Percentiles rank a stretch among this genome's conserved stretches.
These are phyloP conservation scores for Poeciliopsis infans DNA, from an alignment of 2,797 vertebrate species.

Conservation along the genomic window DNA sequence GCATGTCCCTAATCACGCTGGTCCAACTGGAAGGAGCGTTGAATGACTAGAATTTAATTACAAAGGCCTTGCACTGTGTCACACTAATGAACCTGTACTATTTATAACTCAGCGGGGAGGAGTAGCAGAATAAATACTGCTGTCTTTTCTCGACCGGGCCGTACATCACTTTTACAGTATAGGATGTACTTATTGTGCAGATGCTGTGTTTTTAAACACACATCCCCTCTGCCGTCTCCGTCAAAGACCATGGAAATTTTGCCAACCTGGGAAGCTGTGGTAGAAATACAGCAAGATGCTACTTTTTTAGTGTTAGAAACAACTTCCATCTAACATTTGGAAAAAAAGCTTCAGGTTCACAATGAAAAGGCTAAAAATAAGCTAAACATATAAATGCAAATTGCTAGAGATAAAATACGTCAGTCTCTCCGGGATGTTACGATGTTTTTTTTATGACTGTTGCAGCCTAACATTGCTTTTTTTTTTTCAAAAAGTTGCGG, in stretches of 20 bases:
- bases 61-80: conserved; percentile 69
- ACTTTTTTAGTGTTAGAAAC: not conserved
- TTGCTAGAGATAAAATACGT: not conserved
- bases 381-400: not conserved
- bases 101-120: conserved; percentile 53
- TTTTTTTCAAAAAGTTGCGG: too few species aligned
- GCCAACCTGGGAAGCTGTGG: not conserved
- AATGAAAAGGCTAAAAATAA: not conserved
- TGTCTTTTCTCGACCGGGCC: conserved; percentile 32
- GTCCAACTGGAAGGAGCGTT: conserved; percentile 54
- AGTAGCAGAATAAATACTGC: conserved; percentile 38
- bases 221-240: not conserved
- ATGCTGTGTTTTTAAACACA: not conserved
- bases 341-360: not conserved
- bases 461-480: too few species aligned
- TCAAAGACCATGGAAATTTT: not conserved
- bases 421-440: too few species aligned
- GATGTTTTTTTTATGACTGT: too few species aligned
- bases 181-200: not conserved
- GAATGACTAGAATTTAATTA: conserved; percentile 71
- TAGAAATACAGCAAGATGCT: not conserved
- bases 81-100: conserved; percentile 66
- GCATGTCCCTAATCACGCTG: conserved; percentile 48
- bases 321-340: not conserved
- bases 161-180: not conserved